Base-by-base conservation (phyloP, 2,888 invertebrate genomes). In the Drosophila stalkeri region DNA sequence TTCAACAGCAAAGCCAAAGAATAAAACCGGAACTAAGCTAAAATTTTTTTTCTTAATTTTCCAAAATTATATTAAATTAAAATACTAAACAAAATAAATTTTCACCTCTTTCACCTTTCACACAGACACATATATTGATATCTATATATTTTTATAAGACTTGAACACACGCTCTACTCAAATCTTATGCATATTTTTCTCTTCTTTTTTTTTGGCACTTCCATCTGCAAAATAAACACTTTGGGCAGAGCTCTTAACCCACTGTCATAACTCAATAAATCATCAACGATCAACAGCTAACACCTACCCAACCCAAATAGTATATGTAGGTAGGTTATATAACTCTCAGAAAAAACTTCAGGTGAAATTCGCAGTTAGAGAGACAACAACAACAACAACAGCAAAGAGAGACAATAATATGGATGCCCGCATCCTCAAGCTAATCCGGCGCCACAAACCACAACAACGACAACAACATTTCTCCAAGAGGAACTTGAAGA, bases 241-340 rank as follows among this genome's bases (percentile, higher is more conserved):
- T 71, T 70, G 51, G 71, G 56, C 65, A 52, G 77, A 77, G 86
- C 85, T 85, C 90, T 85, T 85, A 80, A 77, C 86, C 84, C 82
- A 89, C 88, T 89, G 89, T 89, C 84, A 86, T 83, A 76, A 72
- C 87, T 81, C 82, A 84, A 84, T 84, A 89, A 89, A 90, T 90
- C 90, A 90, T 74, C 74, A 76, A 67, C 85, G 57, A 86, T 68
- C 80, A 80, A 71, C 71, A 59, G 66, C 87, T 78, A 84, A 84
- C 84, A 84, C 84, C 84, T 89, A 84, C 89, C 84, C 87, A 87
- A 85, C 82, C 89, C 84, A 87, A 83, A 80, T 80, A 67, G 43
- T 59, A 41, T 14, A 2, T 27, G 12, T 44, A 11, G 14, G 20
- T 46, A 6, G 14, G 81, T 81, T 81, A 81, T 82, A 76, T 81